phyloP scores from a whole-genome alignment of 2,888 invertebrate genomes.

The Tipula unca region DNA sequence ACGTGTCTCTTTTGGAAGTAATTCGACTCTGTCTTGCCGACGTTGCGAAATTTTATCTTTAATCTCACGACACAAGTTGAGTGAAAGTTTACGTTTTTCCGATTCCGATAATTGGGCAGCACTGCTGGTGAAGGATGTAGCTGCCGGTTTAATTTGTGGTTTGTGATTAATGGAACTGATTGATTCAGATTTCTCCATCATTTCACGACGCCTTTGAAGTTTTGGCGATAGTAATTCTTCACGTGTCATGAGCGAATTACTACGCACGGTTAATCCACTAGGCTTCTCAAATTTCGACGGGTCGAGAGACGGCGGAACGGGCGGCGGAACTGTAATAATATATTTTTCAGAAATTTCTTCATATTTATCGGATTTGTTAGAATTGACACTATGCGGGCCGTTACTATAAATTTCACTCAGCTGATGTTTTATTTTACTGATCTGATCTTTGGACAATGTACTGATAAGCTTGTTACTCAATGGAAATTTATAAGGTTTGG shows the following conservation, averaged over 20 bases:
- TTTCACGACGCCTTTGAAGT: slow-evolving; percentile 29
- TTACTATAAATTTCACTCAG: slow-evolving; percentile 72
- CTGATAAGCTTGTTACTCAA: slow-evolving; percentile 73
- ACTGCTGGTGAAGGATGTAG: background rate
- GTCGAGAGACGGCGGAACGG: background rate
- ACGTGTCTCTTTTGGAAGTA: slow-evolving; percentile 49
- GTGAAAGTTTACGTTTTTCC: slow-evolving; percentile 64
- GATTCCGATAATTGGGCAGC: slow-evolving; percentile 47
- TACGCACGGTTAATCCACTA: slow-evolving; percentile 45
- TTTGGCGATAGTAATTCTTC: slow-evolving; percentile 39
- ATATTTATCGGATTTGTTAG: slow-evolving; percentile 33
- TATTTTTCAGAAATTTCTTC: slow-evolving; percentile 45
- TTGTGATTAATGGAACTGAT: slow-evolving; percentile 44
- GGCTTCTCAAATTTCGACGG: background rate
- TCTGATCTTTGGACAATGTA: slow-evolving; percentile 75
- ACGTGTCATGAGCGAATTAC: slow-evolving; percentile 48
- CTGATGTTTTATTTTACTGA: slow-evolving; percentile 68
- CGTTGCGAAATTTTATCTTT: slow-evolving; percentile 53
- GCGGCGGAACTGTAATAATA: slow-evolving; percentile 48
- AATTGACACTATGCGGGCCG: slow-evolving; percentile 22
- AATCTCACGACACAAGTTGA: slow-evolving; percentile 64
- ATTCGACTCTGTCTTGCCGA: slow-evolving; percentile 24
- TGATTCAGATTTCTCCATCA: slow-evolving; percentile 46
- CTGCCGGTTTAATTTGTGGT: background rate
- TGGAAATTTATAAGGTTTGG: slow-evolving; percentile 47